Conservation (phyloP, 2,797 vertebrate genomes). For the Momotus momota region DNA sequence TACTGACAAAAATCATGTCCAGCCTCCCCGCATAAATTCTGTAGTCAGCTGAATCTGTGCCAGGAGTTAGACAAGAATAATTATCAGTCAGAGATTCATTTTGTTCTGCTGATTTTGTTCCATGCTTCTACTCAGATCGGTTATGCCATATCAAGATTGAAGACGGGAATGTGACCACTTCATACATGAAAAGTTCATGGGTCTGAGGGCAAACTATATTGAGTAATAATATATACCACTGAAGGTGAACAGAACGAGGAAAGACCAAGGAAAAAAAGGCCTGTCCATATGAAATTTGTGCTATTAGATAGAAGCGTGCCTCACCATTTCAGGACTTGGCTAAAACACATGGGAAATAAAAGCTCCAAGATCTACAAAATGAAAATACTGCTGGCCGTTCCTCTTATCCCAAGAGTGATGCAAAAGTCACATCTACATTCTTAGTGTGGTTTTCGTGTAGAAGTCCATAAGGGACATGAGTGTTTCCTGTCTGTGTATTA, state of each 20-base stretch:
- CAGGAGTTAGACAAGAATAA: neutral
- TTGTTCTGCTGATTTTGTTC: neutral
- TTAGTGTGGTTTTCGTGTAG: neutral
- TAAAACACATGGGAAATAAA: neutral
- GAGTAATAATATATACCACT: neutral
- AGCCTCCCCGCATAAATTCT: neutral
- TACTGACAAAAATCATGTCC: neutral
- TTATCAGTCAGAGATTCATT: neutral
- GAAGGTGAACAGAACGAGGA: neutral
- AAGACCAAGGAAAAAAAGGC: neutral
- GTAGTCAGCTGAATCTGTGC: neutral
- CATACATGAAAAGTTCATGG: neutral
- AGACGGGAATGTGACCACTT: neutral
- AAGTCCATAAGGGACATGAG: neutral
- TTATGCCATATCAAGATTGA: neutral
- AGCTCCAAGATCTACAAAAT: neutral
- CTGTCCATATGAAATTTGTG: too few relatives aligned
- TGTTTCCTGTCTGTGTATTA: neutral
- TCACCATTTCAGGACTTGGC: neutral
- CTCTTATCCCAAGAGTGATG: neutral
- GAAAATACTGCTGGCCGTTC: neutral
- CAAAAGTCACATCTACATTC: neutral
- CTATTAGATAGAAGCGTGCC: neutral
- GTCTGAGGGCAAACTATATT: neutral
- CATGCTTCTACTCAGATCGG: neutral